Base-by-base conservation (phyloP, 2,113 vertebrate species). In the Cavia porcellus region DNA sequence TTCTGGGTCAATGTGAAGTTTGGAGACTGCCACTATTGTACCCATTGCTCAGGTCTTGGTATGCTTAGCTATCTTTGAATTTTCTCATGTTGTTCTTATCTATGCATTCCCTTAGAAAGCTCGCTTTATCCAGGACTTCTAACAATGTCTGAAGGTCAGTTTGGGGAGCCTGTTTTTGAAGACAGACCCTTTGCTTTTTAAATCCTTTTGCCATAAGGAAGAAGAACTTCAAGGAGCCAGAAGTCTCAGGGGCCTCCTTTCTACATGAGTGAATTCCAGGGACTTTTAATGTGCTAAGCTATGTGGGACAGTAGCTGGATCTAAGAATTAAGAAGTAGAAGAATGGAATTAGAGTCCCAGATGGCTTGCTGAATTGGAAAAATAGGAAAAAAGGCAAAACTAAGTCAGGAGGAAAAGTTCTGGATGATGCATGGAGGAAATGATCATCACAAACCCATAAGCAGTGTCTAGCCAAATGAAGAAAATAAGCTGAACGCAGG, bases 311-410 rank as follows among this genome's bases (percentile, higher is more conserved):
- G 95, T 90, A 96, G 95, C 95, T 50, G 15, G 81, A 35, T 79
- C 83, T 68, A 79, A 97, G 85, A 89, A 95, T 93, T 81, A 97
- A 95, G 86, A 90, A 66, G 32, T 13, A 2, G 35, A 95, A 90
- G 90, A 66, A 77, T 1, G 57, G 82, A 89, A 92, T 59, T 82
- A 88, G 86, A 79, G 61, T 86, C 90, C 89, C 87, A n/a, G 62
- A 47, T 15, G 95, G 88, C 61, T 17, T 91, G 96, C 88, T 66
- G 50, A 90, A 74, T 74, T 84, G 79, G 47, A 95, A 89, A 88
- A 61, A 19, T 0, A 57, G 38, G 84, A 86, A 24, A 86, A 93
- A 95, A 96, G 59, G 61, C 72, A 90, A 93, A 89, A 93, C 79
- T 22, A 38, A 52, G 57, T 94, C 88, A 77, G 25, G 59, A 89